These are phyloP conservation scores for Phaonia tiefii DNA, from an alignment of 2,888 invertebrate species.

Conservation along the genomic window DNA sequence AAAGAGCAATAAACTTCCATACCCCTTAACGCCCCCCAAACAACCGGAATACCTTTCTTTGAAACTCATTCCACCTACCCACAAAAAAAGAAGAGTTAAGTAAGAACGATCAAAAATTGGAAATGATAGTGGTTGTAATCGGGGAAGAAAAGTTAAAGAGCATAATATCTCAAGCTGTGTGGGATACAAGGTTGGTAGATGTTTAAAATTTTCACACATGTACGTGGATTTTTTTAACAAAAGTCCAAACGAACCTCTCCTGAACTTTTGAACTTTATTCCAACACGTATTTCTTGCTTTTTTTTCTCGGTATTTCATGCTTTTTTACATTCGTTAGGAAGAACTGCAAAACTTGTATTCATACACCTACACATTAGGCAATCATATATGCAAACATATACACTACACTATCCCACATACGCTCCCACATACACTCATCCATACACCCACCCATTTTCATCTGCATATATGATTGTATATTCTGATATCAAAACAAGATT, in stretches of 20 bases:
- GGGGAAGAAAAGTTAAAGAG: conserved; percentile 26
- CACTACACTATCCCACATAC: background rate
- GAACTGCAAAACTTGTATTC: background rate
- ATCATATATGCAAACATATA: too few species aligned
- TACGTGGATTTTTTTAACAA: background rate
- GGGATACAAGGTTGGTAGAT: background rate
- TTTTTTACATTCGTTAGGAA: background rate
- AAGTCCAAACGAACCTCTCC: conserved; percentile 6
- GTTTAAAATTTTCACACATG: background rate
- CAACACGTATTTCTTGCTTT: conserved; percentile 7
- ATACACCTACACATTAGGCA: conserved; percentile 28
- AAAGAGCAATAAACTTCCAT: too few species aligned
- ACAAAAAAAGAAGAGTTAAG: background rate
- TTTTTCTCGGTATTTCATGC: background rate
- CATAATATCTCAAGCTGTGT: conserved; percentile 40
- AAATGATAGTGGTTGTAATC: too few species aligned
- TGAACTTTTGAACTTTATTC: conserved; percentile 58
- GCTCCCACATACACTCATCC: background rate
- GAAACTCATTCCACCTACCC: too few species aligned
- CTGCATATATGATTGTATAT: background rate
- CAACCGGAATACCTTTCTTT: too few species aligned
- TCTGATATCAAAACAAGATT: background rate
- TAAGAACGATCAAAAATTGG: background rate
- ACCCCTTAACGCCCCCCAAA: too few species aligned
- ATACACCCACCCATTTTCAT: background rate